Percentiles rank a stretch among this genome's conserved stretches.
Conservation (phyloP, 2,888 invertebrate species). For the Parnassius glacialis region DNA sequence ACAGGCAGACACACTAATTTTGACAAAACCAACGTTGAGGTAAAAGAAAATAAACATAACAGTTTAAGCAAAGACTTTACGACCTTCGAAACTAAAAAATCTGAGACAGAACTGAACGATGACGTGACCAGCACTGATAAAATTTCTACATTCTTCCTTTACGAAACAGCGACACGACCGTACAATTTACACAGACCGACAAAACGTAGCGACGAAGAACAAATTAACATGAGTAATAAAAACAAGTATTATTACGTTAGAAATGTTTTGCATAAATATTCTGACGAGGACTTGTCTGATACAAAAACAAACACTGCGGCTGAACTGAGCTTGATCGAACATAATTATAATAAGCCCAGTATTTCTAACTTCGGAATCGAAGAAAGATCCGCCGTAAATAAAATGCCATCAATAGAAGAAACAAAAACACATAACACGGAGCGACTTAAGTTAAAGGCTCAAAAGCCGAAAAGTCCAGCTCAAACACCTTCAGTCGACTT, state of each 20-base stretch:
- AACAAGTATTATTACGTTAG: slow-evolving; percentile 70
- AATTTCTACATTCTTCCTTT: slow-evolving; percentile 68
- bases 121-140: slow-evolving; percentile 42
- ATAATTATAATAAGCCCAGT: slow-evolving; percentile 47
- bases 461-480: slow-evolving; percentile 51
- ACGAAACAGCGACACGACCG: slow-evolving; percentile 69
- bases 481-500: slow-evolving; percentile 72
- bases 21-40: slow-evolving; percentile 23
- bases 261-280: slow-evolving; percentile 69
- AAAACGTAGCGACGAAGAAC: slow-evolving; percentile 61
- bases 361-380: slow-evolving; percentile 46
- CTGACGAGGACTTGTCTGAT: slow-evolving; percentile 39
- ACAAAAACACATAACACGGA: slow-evolving; percentile 38
- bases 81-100: slow-evolving; percentile 46
- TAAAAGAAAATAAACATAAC: slow-evolving; percentile 39
- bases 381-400: slow-evolving; percentile 59
- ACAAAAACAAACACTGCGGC: slow-evolving; percentile 29
- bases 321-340: slow-evolving; percentile 34
- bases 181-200: slow-evolving; percentile 65
- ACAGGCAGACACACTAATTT: slow-evolving; percentile 29
- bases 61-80: slow-evolving; percentile 63
- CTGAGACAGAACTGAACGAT: slow-evolving; percentile 34
- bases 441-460: slow-evolving; percentile 40
- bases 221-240: slow-evolving; percentile 40
- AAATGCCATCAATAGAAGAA: slow-evolving; percentile 51